Evolutionary conservation across 2,113 vertebrate species (phyloP), one percentile per base, ranked within the genome.

Genomic region (Cyphomyrus discorhynchus): DNA sequence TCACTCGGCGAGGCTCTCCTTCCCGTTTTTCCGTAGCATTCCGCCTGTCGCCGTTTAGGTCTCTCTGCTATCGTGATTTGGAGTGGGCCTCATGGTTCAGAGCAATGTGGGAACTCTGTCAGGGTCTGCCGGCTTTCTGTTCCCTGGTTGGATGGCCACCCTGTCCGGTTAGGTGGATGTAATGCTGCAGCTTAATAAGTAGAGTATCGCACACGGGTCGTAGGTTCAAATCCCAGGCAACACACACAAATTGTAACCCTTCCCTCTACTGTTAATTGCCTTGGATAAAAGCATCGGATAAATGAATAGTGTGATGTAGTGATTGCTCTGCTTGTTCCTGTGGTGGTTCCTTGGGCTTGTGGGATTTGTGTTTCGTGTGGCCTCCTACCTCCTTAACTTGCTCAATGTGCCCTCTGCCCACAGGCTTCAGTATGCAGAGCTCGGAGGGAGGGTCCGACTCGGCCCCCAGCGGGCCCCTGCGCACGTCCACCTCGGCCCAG

Each of bases 341-440:
- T 1, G 2, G 24, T 27, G 58, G 58, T n/a, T n/a, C 24, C 58
- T 2, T 2, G 58, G 56, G 8, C 2, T 62, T 62, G 56, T 24
- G 24, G 21, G 56, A 62, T 62, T 7, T 21, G 19, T n/a, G 19
- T 21, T 17, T 19, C 46, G 62, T 87, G 52, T 62, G 84, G 89
- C 24, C 89, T 82, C 8, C 35, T 11, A 52, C 17, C 45, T 39
- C 35, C 45, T n/a, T 13, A 46, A 62, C 83, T 7, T 70, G 8
- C 88, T 88, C 10, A 86, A 80, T 88, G 31, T 87, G 19, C 42
- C 8, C 35, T 87, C 35, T 89, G 92, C 91, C 93, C 52, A 91
- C 91, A 94, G 93, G 92, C 91, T 93, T 49, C 94, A 99, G 96
- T 93, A 99, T 99, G 98, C 98, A 99, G 97, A 97, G 95, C 93